These are phyloP conservation scores for Leucosticte australis DNA, from an alignment of 2,113 vertebrate species.

Conservation along the genomic window DNA sequence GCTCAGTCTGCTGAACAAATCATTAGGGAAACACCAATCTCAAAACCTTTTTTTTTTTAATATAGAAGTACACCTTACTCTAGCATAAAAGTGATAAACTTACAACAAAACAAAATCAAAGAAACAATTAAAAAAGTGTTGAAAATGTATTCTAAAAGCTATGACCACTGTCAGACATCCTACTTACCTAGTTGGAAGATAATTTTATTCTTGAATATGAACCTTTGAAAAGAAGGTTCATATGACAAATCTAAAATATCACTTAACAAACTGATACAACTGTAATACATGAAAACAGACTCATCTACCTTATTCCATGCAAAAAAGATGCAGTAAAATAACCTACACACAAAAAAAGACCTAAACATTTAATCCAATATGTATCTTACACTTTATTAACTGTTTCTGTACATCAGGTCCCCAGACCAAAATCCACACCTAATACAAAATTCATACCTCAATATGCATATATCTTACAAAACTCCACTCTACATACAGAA, in stretches of 20 bases:
- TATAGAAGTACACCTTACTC: background rate
- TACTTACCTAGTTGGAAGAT: background rate
- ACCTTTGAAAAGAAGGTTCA: background rate
- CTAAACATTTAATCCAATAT: background rate
- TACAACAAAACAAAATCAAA: background rate
- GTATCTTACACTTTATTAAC: slow-evolving; percentile 48
- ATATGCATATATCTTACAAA: background rate
- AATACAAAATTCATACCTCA: background rate
- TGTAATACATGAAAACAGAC: background rate
- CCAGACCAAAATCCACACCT: background rate
- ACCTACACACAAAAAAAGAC: background rate
- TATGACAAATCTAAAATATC: background rate
- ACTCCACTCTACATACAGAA: background rate
- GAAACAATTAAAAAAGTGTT: background rate
- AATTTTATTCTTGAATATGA: background rate
- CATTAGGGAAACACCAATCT: background rate
- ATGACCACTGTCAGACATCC: background rate
- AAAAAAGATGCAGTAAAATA: background rate
- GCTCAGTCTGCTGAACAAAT: background rate
- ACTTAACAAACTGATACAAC: background rate
- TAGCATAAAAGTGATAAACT: background rate
- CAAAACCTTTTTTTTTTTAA: background rate
- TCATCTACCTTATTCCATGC: background rate
- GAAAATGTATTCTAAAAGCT: background rate
- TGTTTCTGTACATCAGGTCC: slow-evolving; percentile 9